Conservation (phyloP, 2,113 vertebrate species). For the Pteruthius melanotis region DNA sequence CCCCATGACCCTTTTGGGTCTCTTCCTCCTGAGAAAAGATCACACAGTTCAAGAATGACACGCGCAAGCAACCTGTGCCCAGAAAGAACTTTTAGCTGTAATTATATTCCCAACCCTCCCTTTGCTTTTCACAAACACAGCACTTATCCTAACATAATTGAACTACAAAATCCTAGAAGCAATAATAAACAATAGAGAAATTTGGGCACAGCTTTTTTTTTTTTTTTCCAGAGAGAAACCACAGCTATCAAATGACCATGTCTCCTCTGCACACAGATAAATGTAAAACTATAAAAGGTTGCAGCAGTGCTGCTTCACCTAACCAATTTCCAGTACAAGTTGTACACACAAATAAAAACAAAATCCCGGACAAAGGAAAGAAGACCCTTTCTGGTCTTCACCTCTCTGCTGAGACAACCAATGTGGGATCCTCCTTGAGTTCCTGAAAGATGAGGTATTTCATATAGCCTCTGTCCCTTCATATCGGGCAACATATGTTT, state of each 20-base stretch:
- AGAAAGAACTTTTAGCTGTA: neutral
- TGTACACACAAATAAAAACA: neutral
- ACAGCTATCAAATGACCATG: neutral
- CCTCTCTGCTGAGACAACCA: neutral
- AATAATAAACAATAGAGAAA: neutral
- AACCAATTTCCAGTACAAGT: neutral
- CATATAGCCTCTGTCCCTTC: neutral
- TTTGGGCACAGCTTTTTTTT: neutral
- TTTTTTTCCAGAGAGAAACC: neutral
- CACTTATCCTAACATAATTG: neutral
- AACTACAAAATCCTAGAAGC: neutral
- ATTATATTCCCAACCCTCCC: neutral
- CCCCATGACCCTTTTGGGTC: slow-evolving; percentile 17
- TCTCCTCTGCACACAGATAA: neutral
- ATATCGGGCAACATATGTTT: neutral
- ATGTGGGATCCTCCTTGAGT: neutral
- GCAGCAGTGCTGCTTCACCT: neutral
- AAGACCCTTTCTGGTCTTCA: neutral
- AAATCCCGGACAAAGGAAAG: neutral
- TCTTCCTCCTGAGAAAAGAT: slow-evolving; percentile 44
- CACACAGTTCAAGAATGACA: slow-evolving; percentile 37
- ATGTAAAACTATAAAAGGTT: neutral
- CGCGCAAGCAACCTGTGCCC: neutral
- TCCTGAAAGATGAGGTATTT: neutral
- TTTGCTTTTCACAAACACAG: neutral